Conservation (phyloP, 92 coral and sea anemone species). For the Paramuricea clavata region DNA sequence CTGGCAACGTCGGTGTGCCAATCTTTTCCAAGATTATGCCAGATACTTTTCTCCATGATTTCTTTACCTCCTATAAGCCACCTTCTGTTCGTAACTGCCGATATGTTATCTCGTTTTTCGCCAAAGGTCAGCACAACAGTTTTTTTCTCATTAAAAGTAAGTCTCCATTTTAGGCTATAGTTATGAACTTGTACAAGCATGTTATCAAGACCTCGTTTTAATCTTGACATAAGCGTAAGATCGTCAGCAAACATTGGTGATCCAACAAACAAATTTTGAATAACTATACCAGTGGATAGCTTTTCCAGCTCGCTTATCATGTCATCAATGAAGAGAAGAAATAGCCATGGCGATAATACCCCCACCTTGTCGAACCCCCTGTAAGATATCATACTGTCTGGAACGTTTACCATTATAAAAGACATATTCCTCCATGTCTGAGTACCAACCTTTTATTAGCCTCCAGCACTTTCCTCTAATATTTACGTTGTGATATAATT, state of each 20-base stretch:
- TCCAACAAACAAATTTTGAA: not conserved
- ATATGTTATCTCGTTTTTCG: not conserved
- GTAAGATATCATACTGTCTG: not conserved
- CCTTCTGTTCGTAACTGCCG: not conserved
- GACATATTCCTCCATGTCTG: not conserved
- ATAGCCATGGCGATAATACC: slow-evolving; percentile 1
- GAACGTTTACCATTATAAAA: not conserved
- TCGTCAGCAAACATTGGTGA: not conserved
- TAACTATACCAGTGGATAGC: not conserved
- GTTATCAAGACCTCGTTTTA: not conserved
- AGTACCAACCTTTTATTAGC: not conserved
- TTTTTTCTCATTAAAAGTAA: not conserved
- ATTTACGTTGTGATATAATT: not conserved
- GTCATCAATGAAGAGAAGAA: not conserved
- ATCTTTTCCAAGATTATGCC: not conserved
- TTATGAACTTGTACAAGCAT: not conserved
- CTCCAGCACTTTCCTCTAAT: not conserved
- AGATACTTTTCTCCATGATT: not conserved
- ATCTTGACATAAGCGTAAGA: not conserved
- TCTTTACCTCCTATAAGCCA: not conserved
- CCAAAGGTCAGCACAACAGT: not conserved
- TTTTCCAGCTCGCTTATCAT: not conserved
- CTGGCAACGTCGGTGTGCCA: not conserved
- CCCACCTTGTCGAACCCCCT: slow-evolving; percentile 14
- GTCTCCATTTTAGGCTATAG: not conserved